phyloP scores from a whole-genome alignment of 2,113 vertebrate species.

The human (Homo sapiens) region GRCh38 chr4:81226501-81227000 shows the following conservation, averaged over 20 bases:
- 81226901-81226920: background rate
- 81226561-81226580: background rate
- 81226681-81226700: background rate
- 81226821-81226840: background rate
- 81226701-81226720: background rate
- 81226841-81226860: slow-evolving; percentile 44
- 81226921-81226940: background rate
- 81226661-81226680: background rate
- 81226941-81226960: background rate
- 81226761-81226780: background rate
- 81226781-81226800: background rate
- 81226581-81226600: background rate
- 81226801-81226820: background rate
- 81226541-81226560: background rate
- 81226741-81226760: background rate
- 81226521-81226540: background rate
- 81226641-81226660: background rate
- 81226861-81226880: background rate
- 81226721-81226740: background rate
- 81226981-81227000: slow-evolving; percentile 10
- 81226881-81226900: background rate
- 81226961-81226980: slow-evolving; percentile 18
- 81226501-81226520: background rate
- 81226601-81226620: background rate
- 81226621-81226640: slow-evolving; percentile 41